Evolutionary conservation across 2,888 invertebrate genomes (phyloP).

Genomic region (Ganaspis brasiliensis): DNA sequence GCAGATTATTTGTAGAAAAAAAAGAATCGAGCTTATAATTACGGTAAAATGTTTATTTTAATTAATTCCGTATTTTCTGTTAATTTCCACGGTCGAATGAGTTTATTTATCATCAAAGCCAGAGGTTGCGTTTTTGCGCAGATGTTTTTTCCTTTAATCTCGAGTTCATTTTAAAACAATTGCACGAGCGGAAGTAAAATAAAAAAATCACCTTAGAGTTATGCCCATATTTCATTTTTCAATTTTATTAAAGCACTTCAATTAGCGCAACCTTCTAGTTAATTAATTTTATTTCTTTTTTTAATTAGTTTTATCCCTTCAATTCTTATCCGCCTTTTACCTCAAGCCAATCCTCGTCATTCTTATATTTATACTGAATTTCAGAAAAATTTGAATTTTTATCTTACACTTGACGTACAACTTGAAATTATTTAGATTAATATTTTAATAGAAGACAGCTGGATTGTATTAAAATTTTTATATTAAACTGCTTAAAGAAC

Average conservation of each 20-base stretch:
- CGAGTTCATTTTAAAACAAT: not conserved
- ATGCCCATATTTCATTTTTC: not conserved
- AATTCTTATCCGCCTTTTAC: too few relatives aligned
- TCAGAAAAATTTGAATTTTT: too few relatives aligned
- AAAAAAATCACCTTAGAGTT: not conserved
- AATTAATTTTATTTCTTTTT: too few relatives aligned
- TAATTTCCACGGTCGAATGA: not conserved
- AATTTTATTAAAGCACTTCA: not conserved
- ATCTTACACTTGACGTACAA: too few relatives aligned
- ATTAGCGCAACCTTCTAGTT: not conserved
- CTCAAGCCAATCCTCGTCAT: too few relatives aligned
- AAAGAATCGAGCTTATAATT: not conserved
- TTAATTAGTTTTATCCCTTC: too few relatives aligned
- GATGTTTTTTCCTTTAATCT: not conserved
- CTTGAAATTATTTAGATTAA: too few relatives aligned
- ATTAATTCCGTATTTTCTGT: not conserved
- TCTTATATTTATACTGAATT: too few relatives aligned
- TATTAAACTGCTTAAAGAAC: too few relatives aligned
- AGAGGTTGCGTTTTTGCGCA: not conserved
- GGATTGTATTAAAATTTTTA: too few relatives aligned
- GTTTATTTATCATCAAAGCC: not conserved
- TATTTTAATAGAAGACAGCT: too few relatives aligned
- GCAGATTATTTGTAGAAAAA: too few relatives aligned
- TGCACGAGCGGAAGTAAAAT: not conserved
- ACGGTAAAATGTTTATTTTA: not conserved